phyloP scores from a whole-genome alignment of 2,888 invertebrate genomes.

The Drepana falcataria region DNA sequence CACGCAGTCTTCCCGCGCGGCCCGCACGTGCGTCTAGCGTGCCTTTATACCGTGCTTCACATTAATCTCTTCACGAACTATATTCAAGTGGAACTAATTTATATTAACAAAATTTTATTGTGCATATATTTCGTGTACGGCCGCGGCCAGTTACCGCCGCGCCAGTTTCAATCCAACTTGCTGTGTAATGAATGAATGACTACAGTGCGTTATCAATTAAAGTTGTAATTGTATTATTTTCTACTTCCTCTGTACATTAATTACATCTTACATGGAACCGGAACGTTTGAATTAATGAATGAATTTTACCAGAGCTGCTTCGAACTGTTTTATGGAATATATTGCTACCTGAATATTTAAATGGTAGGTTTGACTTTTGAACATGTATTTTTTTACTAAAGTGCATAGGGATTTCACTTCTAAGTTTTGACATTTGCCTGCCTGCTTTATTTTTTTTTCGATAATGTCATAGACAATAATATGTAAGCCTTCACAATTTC shows the following conservation, averaged over 20 bases:
- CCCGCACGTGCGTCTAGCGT: conserved; percentile 72
- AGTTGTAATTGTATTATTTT: conserved; percentile 67
- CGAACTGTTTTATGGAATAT: conserved; percentile 47
- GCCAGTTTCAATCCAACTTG: conserved; percentile 21
- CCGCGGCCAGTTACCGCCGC: conserved; percentile 30
- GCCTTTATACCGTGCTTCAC: conserved; percentile 43
- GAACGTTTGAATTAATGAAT: conserved; percentile 62
- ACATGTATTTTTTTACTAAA: conserved; percentile 7
- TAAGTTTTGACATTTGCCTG: background rate
- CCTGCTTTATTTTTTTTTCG: no score
- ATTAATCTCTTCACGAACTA: conserved; percentile 51
- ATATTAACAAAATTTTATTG: conserved; percentile 36
- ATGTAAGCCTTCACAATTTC: no score
- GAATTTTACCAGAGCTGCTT: conserved; percentile 52
- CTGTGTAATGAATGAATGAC: conserved; percentile 47
- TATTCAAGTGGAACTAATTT: conserved; percentile 44
- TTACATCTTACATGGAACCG: conserved; percentile 65
- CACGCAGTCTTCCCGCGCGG: conserved; percentile 79
- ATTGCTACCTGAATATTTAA: conserved; percentile 54
- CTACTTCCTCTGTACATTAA: conserved; percentile 65
- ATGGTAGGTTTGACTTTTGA: conserved; percentile 56
- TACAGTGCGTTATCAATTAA: conserved; percentile 61
- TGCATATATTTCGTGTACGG: conserved; percentile 36
- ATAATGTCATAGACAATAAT: no score
- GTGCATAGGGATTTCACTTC: background rate